These are phyloP conservation scores for Eupelmus urozonus DNA, from an alignment of 2,888 invertebrate species.

Conservation along the genomic window DNA sequence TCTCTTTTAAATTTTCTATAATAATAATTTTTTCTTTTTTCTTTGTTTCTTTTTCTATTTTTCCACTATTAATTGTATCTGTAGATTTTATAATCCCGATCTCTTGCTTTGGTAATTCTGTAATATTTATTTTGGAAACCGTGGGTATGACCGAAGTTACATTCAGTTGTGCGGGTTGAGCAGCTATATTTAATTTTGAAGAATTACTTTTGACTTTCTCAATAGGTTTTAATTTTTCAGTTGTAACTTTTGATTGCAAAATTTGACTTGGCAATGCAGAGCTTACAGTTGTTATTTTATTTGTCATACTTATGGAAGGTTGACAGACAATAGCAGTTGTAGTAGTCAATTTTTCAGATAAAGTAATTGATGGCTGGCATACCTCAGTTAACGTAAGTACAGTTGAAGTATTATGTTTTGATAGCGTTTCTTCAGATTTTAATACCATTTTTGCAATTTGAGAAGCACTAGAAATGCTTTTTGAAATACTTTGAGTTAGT, in stretches of 20 bases:
- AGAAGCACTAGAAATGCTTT: constrained; percentile 56
- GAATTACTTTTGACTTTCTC: constrained; percentile 55
- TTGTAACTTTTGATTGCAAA: constrained; percentile 51
- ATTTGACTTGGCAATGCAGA: constrained; percentile 60
- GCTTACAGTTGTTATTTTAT: constrained; percentile 55
- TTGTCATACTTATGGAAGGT: constrained; percentile 38
- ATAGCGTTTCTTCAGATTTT: constrained; percentile 35
- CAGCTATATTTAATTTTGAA: constrained; percentile 52
- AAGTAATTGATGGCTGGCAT: not conserved
- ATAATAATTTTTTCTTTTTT: constrained; percentile 55
- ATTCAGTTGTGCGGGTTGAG: too few relatives aligned
- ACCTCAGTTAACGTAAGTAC: not conserved
- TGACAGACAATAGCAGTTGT: not conserved
- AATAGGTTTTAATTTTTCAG: constrained; percentile 32
- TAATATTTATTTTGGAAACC: constrained; percentile 69
- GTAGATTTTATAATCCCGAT: constrained; percentile 31
- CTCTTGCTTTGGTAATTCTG: constrained; percentile 66
- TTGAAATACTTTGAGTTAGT: constrained; percentile 67
- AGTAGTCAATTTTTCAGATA: constrained; percentile 35
- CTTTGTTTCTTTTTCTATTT: constrained; percentile 78
- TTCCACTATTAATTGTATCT: constrained; percentile 75
- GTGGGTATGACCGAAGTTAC: constrained; percentile 67
- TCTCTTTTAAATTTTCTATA: constrained; percentile 40
- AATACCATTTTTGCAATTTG: constrained; percentile 32
- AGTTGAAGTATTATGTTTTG: constrained; percentile 18